phyloP scores from a whole-genome alignment of 1,140 invertebrate genomes.

The Acromyrmex heyeri region DNA sequence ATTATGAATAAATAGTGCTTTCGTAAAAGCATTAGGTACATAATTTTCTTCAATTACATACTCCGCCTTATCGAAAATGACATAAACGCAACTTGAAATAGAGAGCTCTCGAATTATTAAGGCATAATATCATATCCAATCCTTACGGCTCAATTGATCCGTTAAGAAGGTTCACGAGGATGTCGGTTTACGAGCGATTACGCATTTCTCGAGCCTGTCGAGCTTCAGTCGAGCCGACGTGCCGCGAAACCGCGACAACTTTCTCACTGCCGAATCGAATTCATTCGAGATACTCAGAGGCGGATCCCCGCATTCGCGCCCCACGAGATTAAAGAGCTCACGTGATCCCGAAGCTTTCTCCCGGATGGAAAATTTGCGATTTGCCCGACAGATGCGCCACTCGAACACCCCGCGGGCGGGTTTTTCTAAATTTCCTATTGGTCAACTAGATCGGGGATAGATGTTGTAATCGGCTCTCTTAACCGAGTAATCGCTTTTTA shows the following conservation, averaged over 20 bases:
- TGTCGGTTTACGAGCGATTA: conserved; percentile 72
- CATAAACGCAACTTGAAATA: neutral
- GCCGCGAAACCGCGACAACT: conserved; percentile 59
- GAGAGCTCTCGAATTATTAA: conserved; percentile 39
- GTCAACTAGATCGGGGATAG: conserved; percentile 77
- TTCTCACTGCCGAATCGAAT: conserved; percentile 52
- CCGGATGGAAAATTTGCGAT: conserved; percentile 19
- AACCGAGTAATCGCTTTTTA: conserved; percentile 80
- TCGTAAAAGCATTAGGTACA: neutral
- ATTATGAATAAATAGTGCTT: neutral
- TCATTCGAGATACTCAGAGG: conserved; percentile 13
- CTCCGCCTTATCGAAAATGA: conserved; percentile 8
- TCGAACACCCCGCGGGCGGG: conserved; percentile 34
- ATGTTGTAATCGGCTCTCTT: conserved; percentile 84
- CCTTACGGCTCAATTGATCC: conserved; percentile 50
- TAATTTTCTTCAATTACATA: neutral
- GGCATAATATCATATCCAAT: conserved; percentile 39
- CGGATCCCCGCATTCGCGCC: neutral
- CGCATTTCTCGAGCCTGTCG: conserved; percentile 43
- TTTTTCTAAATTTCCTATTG: conserved; percentile 76
- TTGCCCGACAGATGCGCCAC: conserved; percentile 67
- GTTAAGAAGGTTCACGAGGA: conserved; percentile 38
- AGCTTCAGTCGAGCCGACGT: conserved; percentile 30
- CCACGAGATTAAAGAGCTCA: neutral
- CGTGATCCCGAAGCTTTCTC: neutral